Evolutionary conservation across 2,888 invertebrate genomes (phyloP).

Genomic region (Agrochola macilenta): DNA sequence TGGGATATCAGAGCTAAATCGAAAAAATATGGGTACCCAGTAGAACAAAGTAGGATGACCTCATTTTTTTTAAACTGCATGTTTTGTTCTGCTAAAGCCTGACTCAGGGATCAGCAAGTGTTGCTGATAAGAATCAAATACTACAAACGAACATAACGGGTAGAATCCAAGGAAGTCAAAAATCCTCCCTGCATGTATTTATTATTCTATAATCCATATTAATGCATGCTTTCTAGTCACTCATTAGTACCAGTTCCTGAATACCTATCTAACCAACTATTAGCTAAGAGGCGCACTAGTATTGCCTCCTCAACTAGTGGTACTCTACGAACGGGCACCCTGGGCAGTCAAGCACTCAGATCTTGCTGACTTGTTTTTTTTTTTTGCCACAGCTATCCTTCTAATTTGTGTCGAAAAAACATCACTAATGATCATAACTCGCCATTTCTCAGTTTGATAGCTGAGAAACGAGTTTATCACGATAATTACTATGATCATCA

Average conservation of each 20-base stretch:
- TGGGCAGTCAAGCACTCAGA: no score
- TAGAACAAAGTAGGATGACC: neutral
- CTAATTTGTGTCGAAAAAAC: neutral
- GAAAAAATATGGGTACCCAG: neutral
- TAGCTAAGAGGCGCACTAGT: no score
- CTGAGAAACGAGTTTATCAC: no score
- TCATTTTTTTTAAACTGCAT: neutral
- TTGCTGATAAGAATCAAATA: no score
- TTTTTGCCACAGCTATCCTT: neutral
- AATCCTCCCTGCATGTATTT: neutral
- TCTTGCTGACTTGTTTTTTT: neutral
- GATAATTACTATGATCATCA: conserved; percentile 12
- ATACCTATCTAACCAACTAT: neutral
- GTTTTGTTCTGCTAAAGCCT: neutral
- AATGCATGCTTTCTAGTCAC: neutral
- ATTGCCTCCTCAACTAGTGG: no score
- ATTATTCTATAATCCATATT: neutral
- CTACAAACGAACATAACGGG: no score
- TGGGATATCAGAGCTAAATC: no score
- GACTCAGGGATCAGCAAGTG: no score
- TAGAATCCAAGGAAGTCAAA: neutral
- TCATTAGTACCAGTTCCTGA: conserved; percentile 3
- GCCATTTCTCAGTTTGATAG: no score
- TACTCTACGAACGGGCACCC: no score
- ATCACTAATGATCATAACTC: neutral